Base-by-base conservation (phyloP, 2,797 vertebrate species). In the Lophura swinhoii region DNA sequence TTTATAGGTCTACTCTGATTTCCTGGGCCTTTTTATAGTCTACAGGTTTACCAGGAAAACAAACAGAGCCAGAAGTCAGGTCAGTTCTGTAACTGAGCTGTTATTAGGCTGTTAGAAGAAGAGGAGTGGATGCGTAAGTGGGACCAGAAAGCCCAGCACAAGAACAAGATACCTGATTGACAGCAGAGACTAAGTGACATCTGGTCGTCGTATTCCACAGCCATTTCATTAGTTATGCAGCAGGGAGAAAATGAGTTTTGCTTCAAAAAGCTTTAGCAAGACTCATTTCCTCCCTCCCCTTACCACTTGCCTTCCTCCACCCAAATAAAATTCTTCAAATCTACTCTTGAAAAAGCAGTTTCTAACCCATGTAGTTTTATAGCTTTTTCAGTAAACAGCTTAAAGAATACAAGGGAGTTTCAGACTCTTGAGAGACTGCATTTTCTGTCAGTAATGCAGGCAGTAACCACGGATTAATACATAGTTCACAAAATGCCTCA, bases 11-110 rank as follows among this genome's bases (percentile, higher is more conserved):
- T 92, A 14, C 78, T 91, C 67, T 64, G 70, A 78, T 81, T 91
- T 91, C 83, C 44, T 64, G 5, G 1, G 4, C 74, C 93, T 91
- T 83, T 93, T 92, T 89, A 80, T 86, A 91, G 88, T n/a, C 51
- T 55, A 5, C 29, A 79, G 31, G 44, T 44, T 89, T 68, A 63
- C 35, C 23, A 68, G 53, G 51, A 58, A 78, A 64, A 81, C 9
- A 71, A 76, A 28, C 9, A 21, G 66, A 59, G 44, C 28, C 39
- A 39, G 60, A 39, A 70, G n/a, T 82, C 39, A 21, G 59, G 53
- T 88, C 59, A 84, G 33, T 48, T 73, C 66, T 74, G 0, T 62
- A 67, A 8, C 35, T 43, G 43, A 43, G 43, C 43, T 43, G 16
- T 43, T 43, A 43, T 43, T 69, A 53, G 29, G 33, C 20, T 93